phyloP scores from a whole-genome alignment of 1,140 invertebrate genomes.

The Drosophila rufa region DNA sequence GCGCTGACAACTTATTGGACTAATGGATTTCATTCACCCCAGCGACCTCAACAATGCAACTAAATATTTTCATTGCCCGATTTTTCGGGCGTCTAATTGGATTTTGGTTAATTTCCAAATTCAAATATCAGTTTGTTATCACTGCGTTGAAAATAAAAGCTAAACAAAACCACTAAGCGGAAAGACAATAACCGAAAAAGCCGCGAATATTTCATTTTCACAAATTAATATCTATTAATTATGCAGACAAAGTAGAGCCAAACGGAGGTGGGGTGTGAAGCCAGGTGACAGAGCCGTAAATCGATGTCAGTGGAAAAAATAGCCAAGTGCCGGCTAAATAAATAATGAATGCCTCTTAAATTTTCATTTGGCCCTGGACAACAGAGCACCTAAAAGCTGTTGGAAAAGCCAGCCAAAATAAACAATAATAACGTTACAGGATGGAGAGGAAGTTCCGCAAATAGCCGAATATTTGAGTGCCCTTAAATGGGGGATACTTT shows the following conservation, averaged over 20 bases:
- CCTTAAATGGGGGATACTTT: neutral
- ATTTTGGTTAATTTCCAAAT: conserved; percentile 43
- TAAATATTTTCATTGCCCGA: neutral
- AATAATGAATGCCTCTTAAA: conserved; percentile 76
- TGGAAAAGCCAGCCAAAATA: conserved; percentile 12
- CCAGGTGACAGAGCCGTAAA: conserved; percentile 15
- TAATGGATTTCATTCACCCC: conserved; percentile 13
- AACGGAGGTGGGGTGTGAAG: neutral
- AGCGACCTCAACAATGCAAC: conserved; percentile 26
- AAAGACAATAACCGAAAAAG: conserved; percentile 28
- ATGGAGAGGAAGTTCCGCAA: neutral
- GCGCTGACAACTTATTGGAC: conserved; percentile 1
- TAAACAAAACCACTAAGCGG: conserved; percentile 35
- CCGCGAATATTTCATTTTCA: conserved; percentile 51
- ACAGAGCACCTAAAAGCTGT: conserved; percentile 31
- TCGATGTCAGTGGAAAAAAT: conserved; percentile 39
- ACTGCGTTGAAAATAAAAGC: neutral
- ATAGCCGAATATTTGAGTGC: conserved; percentile 9
- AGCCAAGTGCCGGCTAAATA: conserved; percentile 39
- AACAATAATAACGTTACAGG: conserved; percentile 18
- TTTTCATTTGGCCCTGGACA: conserved; percentile 62
- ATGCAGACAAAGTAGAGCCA: conserved; percentile 29
- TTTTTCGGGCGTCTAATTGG: conserved; percentile 36
- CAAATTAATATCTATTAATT: conserved; percentile 55
- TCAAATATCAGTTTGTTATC: conserved; percentile 2